phyloP scores from a whole-genome alignment of 2,888 invertebrate genomes.

The Hyalella azteca region DNA sequence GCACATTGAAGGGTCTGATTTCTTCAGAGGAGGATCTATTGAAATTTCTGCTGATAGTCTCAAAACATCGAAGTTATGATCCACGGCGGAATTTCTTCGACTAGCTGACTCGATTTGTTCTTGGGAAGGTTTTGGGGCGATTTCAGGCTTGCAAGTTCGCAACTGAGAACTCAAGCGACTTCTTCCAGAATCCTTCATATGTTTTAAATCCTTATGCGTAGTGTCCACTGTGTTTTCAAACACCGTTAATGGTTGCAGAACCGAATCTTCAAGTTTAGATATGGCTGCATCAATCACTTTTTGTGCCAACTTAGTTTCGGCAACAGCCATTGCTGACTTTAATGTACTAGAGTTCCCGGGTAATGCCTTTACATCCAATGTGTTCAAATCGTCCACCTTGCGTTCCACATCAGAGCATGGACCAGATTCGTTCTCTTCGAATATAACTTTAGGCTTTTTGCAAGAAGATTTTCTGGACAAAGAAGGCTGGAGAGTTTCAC shows the following conservation, averaged over 20 bases:
- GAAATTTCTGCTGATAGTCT: not conserved
- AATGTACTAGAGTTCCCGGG: not conserved
- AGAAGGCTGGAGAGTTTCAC: not conserved
- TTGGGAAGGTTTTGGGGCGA: constrained; percentile 3
- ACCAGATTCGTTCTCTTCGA: constrained; percentile 15
- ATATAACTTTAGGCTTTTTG: constrained; percentile 17
- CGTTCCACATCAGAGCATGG: not conserved
- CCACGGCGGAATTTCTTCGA: not conserved
- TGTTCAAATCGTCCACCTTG: not conserved
- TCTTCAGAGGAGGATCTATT: not conserved
- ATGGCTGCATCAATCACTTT: constrained; percentile 21
- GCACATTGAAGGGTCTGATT: not conserved
- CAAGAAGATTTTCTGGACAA: constrained; percentile 8
- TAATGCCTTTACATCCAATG: too few relatives aligned
- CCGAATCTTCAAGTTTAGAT: constrained; percentile 3
- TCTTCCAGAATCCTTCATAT: not conserved
- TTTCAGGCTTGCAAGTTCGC: constrained; percentile 3
- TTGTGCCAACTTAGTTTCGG: not conserved
- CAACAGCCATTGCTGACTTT: not conserved
- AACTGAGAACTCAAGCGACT: not conserved
- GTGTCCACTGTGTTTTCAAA: not conserved
- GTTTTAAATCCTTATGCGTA: not conserved
- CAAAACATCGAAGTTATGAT: not conserved
- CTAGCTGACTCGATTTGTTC: constrained; percentile 8
- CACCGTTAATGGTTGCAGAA: not conserved